Evolutionary conservation across 2,113 vertebrate genomes (phyloP).

Genomic region (Microcebus tavaratra): DNA sequence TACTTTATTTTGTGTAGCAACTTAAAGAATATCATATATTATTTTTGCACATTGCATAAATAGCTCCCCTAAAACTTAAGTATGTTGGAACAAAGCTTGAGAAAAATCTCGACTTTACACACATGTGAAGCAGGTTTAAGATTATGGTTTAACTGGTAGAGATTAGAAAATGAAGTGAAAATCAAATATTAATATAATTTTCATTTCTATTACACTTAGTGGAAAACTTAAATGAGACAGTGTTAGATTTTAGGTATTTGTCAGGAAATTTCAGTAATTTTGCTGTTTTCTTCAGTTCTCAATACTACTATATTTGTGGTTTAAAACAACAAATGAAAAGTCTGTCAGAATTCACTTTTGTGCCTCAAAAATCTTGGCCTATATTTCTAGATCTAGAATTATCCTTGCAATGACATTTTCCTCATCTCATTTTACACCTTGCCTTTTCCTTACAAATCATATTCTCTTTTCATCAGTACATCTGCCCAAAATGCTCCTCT

Average conservation of each 20-base stretch:
- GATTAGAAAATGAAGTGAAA: slow-evolving; percentile 49
- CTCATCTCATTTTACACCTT: slow-evolving; percentile 75
- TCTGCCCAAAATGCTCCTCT: slow-evolving; percentile 74
- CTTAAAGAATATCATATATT: background rate
- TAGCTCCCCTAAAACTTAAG: background rate
- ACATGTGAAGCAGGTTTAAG: background rate
- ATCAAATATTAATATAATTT: background rate
- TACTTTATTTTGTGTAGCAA: background rate
- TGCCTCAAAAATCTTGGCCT: slow-evolving; percentile 57
- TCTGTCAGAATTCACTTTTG: slow-evolving; percentile 57
- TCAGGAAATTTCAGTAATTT: background rate
- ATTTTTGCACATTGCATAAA: background rate
- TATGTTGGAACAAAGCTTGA: background rate
- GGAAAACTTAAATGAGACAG: background rate
- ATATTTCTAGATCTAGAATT: slow-evolving; percentile 61
- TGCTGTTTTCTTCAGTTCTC: background rate
- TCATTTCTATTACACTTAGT: background rate
- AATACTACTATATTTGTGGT: background rate
- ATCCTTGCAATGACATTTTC: slow-evolving; percentile 68
- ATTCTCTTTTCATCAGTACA: slow-evolving; percentile 77
- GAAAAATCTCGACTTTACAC: background rate
- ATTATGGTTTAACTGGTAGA: background rate
- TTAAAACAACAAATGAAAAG: slow-evolving; percentile 56
- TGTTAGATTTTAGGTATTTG: background rate
- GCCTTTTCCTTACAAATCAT: slow-evolving; percentile 73